Evolutionary conservation across 1,140 invertebrate species (phyloP), one percentile per base, ranked within the genome.

Genomic region (Subanguina moxae): DNA sequence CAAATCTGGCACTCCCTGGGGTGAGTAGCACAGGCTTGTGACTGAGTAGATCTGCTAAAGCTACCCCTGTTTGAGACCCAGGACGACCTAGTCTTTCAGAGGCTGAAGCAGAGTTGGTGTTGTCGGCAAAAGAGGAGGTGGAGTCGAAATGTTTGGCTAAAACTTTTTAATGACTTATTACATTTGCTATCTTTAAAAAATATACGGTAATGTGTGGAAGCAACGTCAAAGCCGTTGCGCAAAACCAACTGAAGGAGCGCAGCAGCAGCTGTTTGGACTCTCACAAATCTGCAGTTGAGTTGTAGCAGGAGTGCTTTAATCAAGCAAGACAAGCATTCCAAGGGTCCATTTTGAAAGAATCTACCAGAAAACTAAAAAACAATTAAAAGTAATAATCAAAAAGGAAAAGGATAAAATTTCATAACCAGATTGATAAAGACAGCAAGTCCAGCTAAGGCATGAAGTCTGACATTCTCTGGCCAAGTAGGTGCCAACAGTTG

Each of bases 371-470:
- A 71, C 65, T 70, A 11, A 38, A 72, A 72, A n/a, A n/a, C n/a
- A n/a, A n/a, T n/a, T n/a, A n/a, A n/a, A n/a, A n/a, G n/a, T 15
- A 46, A 15, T 46, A 46, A 46, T 46, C 15, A 46, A 46, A 15
- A 61, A 21, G 28, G 1, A 7, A n/a, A 61, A 21, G 28, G 1
- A 7, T 61, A 5, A 5, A 56, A 9, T 30, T 61, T 61, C n/a
- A 7, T 5, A 7, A 86, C 64, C 84, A 93, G 91, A 83, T 92
- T 93, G 38, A 95, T 90, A 76, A 94, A 94, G 0, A 90, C 89
- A 75, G 92, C 86, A 27, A 95, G 84, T 0, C 90, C 89, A 11
- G 91, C 91, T 84, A 96, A 94, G 1, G 93, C 88, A 81, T 95
- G 92, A 74, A 90, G 90, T 74, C 92, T 89, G 27, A 95, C 84